phyloP scores from a whole-genome alignment of 2,113 vertebrate species.

The Aramus guarauna region DNA sequence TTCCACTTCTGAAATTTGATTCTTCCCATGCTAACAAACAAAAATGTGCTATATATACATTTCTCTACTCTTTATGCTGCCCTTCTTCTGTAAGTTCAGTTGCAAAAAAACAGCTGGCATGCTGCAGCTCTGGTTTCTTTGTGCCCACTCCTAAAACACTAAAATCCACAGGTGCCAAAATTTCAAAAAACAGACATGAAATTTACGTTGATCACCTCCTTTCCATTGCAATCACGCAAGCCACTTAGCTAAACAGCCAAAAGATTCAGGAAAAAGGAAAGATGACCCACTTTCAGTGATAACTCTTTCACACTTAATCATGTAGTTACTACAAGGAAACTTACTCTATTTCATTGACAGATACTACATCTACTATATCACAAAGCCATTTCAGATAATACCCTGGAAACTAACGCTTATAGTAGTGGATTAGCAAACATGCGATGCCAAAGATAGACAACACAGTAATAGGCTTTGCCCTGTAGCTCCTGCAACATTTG shows the following conservation, averaged over 20 bases:
- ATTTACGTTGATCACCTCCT: background rate
- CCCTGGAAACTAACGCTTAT: background rate
- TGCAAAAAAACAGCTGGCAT: background rate
- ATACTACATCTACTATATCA: background rate
- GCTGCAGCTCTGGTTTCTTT: background rate
- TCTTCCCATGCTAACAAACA: background rate
- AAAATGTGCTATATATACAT: background rate
- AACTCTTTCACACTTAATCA: background rate
- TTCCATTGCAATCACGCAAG: background rate
- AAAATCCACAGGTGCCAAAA: background rate
- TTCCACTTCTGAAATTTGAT: background rate
- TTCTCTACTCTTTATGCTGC: background rate
- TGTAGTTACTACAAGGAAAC: background rate
- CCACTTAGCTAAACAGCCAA: background rate
- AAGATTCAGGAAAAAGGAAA: background rate
- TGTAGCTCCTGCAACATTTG: background rate
- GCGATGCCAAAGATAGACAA: constrained; percentile 46
- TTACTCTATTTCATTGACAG: background rate
- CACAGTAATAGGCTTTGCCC: constrained; percentile 45
- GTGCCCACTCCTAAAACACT: background rate
- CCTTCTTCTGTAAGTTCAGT: background rate
- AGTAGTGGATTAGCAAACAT: constrained; percentile 10
- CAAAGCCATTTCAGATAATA: constrained; percentile 16
- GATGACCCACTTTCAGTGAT: background rate
- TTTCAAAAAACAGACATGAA: background rate